Evolutionary conservation across 2,888 invertebrate genomes (phyloP).

Genomic region (Icerya purchasi): DNA sequence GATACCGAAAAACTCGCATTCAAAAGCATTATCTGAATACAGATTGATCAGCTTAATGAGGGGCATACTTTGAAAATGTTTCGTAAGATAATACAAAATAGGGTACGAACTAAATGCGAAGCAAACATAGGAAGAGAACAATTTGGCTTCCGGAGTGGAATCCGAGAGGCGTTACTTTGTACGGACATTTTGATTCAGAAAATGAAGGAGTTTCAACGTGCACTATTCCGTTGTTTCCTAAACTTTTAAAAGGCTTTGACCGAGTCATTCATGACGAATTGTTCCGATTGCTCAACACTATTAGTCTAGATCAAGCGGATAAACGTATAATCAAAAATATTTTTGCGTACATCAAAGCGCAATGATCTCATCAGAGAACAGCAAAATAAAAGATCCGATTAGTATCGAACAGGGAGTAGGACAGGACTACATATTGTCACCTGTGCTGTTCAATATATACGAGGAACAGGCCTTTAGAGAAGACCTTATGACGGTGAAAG

Average conservation of each 20-base stretch:
- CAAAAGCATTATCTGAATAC: not conserved
- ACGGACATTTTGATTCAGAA: not conserved
- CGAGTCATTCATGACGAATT: not conserved
- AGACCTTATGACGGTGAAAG: too few species aligned
- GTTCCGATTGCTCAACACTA: not conserved
- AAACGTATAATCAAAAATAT: too few species aligned
- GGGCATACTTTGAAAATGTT: not conserved
- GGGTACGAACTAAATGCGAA: not conserved
- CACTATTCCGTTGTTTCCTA: not conserved
- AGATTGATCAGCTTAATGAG: not conserved
- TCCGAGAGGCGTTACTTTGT: not conserved
- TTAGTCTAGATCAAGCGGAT: not conserved
- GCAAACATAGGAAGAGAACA: not conserved
- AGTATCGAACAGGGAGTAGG: too few species aligned
- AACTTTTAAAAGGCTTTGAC: not conserved
- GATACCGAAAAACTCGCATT: not conserved
- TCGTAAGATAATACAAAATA: not conserved
- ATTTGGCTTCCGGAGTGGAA: not conserved
- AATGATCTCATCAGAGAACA: too few species aligned
- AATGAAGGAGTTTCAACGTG: not conserved
- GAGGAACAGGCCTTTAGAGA: too few species aligned
- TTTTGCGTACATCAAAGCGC: too few species aligned
- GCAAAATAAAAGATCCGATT: too few species aligned
- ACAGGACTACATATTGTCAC: too few species aligned
- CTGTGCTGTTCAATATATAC: too few species aligned